Conservation (phyloP, 2,888 invertebrate genomes). For the Heteromurus nitidus region DNA sequence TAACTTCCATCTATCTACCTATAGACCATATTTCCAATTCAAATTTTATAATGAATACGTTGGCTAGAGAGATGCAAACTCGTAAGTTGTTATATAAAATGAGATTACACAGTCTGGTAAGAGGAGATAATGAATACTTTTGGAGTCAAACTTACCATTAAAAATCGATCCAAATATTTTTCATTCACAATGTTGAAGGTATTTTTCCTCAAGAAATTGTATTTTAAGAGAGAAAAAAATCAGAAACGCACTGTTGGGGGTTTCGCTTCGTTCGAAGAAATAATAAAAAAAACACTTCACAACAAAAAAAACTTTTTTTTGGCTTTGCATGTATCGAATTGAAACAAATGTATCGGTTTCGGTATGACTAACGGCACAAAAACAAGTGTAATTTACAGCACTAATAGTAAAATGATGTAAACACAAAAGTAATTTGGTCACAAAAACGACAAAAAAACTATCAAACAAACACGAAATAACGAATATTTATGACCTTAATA, state of each 20-base stretch:
- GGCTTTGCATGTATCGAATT: no score
- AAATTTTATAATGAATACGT: conserved; percentile 30
- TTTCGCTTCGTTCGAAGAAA: no score
- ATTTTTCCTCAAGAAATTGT: conserved; percentile 11
- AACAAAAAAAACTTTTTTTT: no score
- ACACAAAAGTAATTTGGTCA: neutral
- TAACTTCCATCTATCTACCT: neutral
- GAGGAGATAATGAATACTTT: conserved; percentile 4
- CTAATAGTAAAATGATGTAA: no score
- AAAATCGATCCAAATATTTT: conserved; percentile 59
- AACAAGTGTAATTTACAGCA: no score
- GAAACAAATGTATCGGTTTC: no score
- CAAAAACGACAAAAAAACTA: neutral
- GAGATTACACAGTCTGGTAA: conserved; percentile 17
- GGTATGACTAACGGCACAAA: no score
- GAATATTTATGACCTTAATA: conserved; percentile 56
- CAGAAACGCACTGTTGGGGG: no score
- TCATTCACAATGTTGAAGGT: conserved; percentile 9
- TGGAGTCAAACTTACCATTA: conserved; percentile 37
- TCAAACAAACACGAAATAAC: conserved; percentile 31
- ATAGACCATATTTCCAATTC: conserved; percentile 40
- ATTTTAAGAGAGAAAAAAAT: no score
- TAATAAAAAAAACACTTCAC: no score
- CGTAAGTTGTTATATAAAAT: conserved; percentile 33
- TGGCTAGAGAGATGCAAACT: neutral